These are phyloP conservation scores for Xiphydria camelus DNA, from an alignment of 2,888 invertebrate species.

Conservation along the genomic window DNA sequence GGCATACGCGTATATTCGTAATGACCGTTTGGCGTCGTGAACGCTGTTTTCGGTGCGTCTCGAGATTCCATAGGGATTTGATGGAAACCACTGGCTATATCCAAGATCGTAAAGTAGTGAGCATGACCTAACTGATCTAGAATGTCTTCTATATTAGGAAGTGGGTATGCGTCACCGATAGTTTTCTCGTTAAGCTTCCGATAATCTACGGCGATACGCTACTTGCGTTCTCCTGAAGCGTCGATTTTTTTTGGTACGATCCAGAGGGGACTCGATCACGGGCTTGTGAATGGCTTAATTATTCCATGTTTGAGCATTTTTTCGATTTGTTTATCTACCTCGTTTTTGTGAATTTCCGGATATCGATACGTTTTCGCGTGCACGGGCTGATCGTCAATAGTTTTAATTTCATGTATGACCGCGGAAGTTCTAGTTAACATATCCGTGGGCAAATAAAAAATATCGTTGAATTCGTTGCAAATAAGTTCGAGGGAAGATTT, in stretches of 20 bases:
- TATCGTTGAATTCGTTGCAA: too few relatives aligned
- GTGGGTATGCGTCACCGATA: constrained; percentile 14
- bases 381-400: neutral
- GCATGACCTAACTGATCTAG: constrained; percentile 16
- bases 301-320: neutral
- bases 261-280: constrained; percentile 33
- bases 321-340: neutral
- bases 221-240: constrained; percentile 26
- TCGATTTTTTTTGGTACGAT: constrained; percentile 31
- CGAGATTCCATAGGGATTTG: constrained; percentile 19
- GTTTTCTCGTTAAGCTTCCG: constrained; percentile 7
- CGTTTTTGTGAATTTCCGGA: constrained; percentile 2
- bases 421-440: too few relatives aligned
- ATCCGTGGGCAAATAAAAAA: too few relatives aligned
- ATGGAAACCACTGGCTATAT: constrained; percentile 22
- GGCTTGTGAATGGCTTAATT: constrained; percentile 5
- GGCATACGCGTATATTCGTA: constrained; percentile 22
- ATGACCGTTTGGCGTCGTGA: constrained; percentile 16
- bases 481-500: too few relatives aligned
- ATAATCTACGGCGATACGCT: constrained; percentile 5
- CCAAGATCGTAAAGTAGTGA: constrained; percentile 19
- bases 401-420: too few relatives aligned
- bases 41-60: constrained; percentile 23
- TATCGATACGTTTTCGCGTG: neutral
- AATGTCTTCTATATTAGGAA: constrained; percentile 22